Percentiles rank a stretch among this genome's conserved stretches.
phyloP scores from a whole-genome alignment of 2,113 vertebrate genomes.

The Neodontobutis hainanensis region DNA sequence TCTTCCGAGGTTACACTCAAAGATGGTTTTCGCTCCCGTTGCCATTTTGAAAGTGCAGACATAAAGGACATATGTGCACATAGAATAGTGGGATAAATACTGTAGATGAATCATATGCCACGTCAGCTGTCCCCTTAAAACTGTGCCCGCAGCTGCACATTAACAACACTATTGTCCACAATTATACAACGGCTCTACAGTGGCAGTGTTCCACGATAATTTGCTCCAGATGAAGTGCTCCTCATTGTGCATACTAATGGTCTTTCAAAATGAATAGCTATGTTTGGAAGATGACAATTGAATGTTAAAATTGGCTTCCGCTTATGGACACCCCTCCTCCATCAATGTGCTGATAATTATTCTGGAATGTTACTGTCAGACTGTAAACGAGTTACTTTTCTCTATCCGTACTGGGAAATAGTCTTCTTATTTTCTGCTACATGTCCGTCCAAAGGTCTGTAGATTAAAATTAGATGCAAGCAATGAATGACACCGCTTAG shows the following conservation, averaged over 20 bases:
- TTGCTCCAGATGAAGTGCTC: constrained; percentile 64
- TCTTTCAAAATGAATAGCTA: constrained; percentile 51
- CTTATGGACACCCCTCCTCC: constrained; percentile 38
- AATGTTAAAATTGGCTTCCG: constrained; percentile 53
- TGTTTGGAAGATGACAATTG: constrained; percentile 53
- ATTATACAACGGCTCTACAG: constrained; percentile 45
- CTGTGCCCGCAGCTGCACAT: constrained; percentile 16
- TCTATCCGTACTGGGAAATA: background rate
- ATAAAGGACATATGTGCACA: constrained; percentile 1
- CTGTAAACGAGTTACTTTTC: constrained; percentile 51
- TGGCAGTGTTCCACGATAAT: constrained; percentile 61
- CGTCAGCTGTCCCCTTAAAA: constrained; percentile 8
- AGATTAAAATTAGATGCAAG: background rate
- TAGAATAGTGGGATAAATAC: background rate
- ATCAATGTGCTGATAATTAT: constrained; percentile 40
- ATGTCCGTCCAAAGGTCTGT: background rate
- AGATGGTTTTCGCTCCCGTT: constrained; percentile 18
- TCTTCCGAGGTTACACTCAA: constrained; percentile 43
- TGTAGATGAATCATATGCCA: background rate
- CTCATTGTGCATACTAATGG: constrained; percentile 69
- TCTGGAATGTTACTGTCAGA: constrained; percentile 38
- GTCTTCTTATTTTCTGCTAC: background rate
- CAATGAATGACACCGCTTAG: background rate
- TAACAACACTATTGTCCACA: constrained; percentile 31
- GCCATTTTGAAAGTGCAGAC: constrained; percentile 25